Evolutionary conservation across 2,888 invertebrate genomes (phyloP).

Genomic region (Dexiosoma caninum): DNA sequence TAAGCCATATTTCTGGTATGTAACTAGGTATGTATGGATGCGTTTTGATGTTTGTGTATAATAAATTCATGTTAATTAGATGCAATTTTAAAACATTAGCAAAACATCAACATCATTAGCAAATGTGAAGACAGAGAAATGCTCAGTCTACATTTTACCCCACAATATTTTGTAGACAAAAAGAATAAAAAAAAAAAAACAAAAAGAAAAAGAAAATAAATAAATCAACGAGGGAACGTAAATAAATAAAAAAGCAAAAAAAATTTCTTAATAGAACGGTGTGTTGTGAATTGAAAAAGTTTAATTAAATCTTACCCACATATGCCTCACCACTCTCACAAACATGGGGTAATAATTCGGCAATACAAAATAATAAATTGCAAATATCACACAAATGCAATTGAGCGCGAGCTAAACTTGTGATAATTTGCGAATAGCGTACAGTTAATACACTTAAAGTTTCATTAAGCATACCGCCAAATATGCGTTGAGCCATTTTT

Average conservation of each 20-base stretch:
- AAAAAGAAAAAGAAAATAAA: neutral
- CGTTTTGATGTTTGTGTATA: neutral
- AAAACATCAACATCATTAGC: slow-evolving; percentile 59
- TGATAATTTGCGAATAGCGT: slow-evolving; percentile 87
- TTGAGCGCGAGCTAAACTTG: slow-evolving; percentile 80
- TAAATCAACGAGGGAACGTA: neutral
- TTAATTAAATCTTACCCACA: slow-evolving; percentile 71
- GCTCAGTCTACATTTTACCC: slow-evolving; percentile 43
- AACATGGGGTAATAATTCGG: slow-evolving; percentile 85
- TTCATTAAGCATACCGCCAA: slow-evolving; percentile 91
- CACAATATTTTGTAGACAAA: slow-evolving; percentile 38
- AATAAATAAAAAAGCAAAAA: neutral
- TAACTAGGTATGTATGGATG: neutral
- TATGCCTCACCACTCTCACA: slow-evolving; percentile 81
- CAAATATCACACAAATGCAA: slow-evolving; percentile 85
- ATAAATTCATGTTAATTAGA: slow-evolving; percentile 65
- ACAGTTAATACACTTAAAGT: slow-evolving; percentile 88
- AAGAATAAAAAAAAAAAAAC: neutral
- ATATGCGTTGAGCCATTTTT: slow-evolving; percentile 90
- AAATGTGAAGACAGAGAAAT: slow-evolving; percentile 33
- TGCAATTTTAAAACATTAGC: slow-evolving; percentile 61
- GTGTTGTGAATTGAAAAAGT: slow-evolving; percentile 8
- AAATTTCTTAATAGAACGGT: neutral
- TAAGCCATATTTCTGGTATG: neutral
- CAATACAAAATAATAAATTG: slow-evolving; percentile 87